These are phyloP conservation scores for Pelodytes ibericus DNA, from an alignment of 2,797 vertebrate genomes.

Conservation along the genomic window DNA sequence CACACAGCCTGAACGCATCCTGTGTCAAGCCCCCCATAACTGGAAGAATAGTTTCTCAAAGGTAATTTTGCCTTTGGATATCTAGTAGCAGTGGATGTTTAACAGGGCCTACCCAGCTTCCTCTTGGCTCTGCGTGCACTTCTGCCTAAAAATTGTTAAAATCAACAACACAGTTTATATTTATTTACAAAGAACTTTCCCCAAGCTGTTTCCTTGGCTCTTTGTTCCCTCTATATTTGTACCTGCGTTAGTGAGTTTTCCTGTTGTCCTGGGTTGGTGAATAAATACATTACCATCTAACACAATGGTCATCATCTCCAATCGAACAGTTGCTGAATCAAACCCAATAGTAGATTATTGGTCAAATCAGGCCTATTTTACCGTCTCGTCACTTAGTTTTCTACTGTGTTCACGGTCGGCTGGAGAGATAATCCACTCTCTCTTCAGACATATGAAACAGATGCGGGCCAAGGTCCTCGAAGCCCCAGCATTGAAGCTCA, in stretches of 20 bases:
- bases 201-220: constrained; percentile 9
- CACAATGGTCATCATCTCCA: too few relatives aligned
- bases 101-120: too few relatives aligned
- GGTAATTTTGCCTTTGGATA: too few relatives aligned
- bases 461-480: background rate
- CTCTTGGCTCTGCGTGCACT: constrained; percentile 10
- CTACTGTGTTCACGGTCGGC: background rate
- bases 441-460: background rate
- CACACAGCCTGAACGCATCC: too few relatives aligned
- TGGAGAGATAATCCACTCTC: background rate
- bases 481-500: background rate
- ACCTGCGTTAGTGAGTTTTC: background rate
- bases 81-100: too few relatives aligned
- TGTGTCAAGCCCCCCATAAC: too few relatives aligned
- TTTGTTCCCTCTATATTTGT: background rate
- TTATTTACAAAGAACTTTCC: background rate
- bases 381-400: background rate
- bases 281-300: too few relatives aligned
- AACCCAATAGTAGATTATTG: background rate
- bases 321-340: too few relatives aligned
- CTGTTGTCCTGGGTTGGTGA: background rate
- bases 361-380: background rate
- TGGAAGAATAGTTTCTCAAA: too few relatives aligned
- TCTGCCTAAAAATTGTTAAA: constrained; percentile 25
- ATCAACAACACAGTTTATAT: constrained; percentile 12